phyloP scores from a whole-genome alignment of 2,888 invertebrate genomes.

The Nineta flava region DNA sequence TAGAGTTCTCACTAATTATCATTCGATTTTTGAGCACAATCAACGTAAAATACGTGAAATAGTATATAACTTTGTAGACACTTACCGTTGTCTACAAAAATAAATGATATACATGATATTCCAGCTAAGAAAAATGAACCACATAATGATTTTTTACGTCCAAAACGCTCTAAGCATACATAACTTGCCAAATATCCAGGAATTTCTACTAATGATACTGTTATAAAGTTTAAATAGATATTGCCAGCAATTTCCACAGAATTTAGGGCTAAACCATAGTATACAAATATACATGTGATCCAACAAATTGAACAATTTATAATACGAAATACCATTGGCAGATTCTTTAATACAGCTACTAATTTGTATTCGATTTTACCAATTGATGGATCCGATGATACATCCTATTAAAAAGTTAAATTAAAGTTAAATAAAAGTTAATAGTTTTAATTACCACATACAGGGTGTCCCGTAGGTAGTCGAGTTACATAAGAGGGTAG shows the following conservation, averaged over 20 bases:
- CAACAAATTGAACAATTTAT: slow-evolving; percentile 58
- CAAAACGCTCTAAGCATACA: slow-evolving; percentile 43
- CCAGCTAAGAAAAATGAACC: slow-evolving; percentile 46
- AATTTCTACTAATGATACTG: slow-evolving; percentile 50
- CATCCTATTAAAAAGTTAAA: too few species aligned
- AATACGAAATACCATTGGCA: slow-evolving; percentile 28
- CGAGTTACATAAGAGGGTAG: too few species aligned
- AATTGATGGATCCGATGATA: too few species aligned
- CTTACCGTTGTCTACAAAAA: not conserved
- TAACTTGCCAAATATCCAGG: slow-evolving; percentile 53
- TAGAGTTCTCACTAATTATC: too few species aligned
- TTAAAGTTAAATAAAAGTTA: too few species aligned
- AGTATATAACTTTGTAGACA: too few species aligned
- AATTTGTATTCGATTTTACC: too few species aligned
- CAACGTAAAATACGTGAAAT: too few species aligned
- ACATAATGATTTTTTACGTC: slow-evolving; percentile 45
- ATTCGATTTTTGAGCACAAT: too few species aligned
- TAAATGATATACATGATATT: slow-evolving; percentile 28
- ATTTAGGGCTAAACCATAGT: slow-evolving; percentile 65
- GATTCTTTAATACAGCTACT: not conserved
- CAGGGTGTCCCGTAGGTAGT: too few species aligned
- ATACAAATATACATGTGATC: slow-evolving; percentile 63
- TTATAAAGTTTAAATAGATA: slow-evolving; percentile 61
- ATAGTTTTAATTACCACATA: too few species aligned
- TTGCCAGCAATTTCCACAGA: slow-evolving; percentile 59